Evolutionary conservation across 2,797 vertebrate genomes (phyloP).

Genomic region (Poeciliopsis turneri): DNA sequence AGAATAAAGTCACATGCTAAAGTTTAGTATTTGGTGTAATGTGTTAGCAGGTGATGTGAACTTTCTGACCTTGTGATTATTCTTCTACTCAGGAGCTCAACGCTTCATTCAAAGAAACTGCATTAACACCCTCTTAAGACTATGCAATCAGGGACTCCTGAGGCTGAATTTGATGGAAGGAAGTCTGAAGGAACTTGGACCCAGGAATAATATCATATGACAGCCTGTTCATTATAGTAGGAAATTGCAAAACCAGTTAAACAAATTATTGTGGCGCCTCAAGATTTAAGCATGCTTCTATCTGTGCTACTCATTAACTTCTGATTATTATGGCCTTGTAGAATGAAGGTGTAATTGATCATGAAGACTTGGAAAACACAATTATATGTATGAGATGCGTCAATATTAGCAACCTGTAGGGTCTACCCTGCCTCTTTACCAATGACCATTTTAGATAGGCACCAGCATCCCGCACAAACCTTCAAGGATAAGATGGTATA

Average conservation of each 20-base stretch:
- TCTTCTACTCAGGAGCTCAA: conserved; percentile 52
- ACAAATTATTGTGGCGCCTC: not conserved
- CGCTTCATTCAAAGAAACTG: conserved; percentile 49
- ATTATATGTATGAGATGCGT: conserved; percentile 1
- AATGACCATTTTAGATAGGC: not conserved
- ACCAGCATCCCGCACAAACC: not conserved
- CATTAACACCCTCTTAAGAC: conserved; percentile 37
- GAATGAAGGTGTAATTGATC: not conserved
- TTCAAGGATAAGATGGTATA: not conserved
- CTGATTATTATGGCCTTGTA: not conserved
- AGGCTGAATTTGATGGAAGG: not conserved
- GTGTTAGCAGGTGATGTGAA: conserved; percentile 19
- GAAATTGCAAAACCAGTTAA: not conserved
- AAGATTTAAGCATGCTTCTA: not conserved
- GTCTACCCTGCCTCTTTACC: not conserved
- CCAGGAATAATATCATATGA: not conserved
- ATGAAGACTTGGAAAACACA: not conserved
- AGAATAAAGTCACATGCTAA: not conserved
- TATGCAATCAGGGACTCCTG: conserved; percentile 45
- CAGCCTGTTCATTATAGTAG: not conserved
- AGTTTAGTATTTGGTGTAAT: not conserved
- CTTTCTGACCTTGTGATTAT: conserved; percentile 55
- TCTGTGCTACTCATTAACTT: not conserved
- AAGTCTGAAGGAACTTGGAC: not conserved
- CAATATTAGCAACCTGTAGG: not conserved